These are phyloP conservation scores for Heliconius hortense DNA, from an alignment of 2,888 invertebrate species.

Conservation along the genomic window DNA sequence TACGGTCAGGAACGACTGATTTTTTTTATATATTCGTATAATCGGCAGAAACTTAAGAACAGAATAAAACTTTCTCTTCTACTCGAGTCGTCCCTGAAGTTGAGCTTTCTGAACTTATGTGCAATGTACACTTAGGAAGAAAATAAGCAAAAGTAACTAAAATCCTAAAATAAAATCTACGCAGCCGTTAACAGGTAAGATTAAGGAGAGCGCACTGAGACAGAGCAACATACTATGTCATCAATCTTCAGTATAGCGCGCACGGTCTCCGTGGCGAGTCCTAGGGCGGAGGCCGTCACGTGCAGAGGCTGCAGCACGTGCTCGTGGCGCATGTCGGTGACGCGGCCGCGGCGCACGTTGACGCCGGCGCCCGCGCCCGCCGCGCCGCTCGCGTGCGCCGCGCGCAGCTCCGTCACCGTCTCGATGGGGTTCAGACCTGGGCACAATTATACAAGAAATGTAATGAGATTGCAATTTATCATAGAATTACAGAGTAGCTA, in stretches of 20 bases:
- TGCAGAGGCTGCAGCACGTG: constrained; percentile 96
- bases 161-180: no score
- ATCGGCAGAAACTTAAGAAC: no score
- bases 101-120: no score
- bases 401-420: constrained; percentile 97
- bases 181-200: no score
- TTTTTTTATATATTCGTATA: no score
- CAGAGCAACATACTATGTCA: constrained; percentile 88
- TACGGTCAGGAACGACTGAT: no score
- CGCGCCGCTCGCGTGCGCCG: constrained; percentile 89
- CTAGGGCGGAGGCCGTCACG: constrained; percentile 93
- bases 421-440: constrained; percentile 94
- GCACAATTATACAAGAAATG: background rate
- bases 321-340: constrained; percentile 15
- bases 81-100: no score
- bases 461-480: background rate
- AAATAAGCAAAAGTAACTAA: no score
- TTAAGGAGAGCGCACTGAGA: no score
- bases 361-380: constrained; percentile 94
- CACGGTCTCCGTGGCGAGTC: constrained; percentile 97
- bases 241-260: constrained; percentile 99
- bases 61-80: no score
- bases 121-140: no score
- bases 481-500: no score
- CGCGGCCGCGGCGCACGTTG: constrained; percentile 97